A percentile compares a stretch with the other conserved stretches of the same genome.
Conservation (phyloP, 2,797 vertebrate genomes). For the Microctenopoma stevenorrisi region DNA sequence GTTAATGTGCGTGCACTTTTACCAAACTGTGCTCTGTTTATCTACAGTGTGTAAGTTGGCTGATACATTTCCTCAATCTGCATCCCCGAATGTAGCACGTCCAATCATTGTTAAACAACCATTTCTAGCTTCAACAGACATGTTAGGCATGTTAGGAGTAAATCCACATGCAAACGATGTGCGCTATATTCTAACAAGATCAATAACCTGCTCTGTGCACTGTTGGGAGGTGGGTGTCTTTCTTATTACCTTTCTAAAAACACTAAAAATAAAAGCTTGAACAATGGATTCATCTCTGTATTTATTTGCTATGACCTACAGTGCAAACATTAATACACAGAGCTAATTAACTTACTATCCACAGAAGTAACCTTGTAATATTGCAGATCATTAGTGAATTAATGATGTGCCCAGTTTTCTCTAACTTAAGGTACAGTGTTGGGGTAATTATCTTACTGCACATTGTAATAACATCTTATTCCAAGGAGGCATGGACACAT, state of each 20-base stretch:
- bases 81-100: neutral
- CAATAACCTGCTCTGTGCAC: neutral
- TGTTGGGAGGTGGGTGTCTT: neutral
- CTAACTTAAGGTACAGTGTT: too few species aligned
- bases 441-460: too few species aligned
- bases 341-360: neutral
- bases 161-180: neutral
- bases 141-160: neutral
- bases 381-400: too few species aligned
- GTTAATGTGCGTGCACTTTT: neutral
- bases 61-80: conserved; percentile 18
- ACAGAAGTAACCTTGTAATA: neutral
- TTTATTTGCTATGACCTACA: neutral
- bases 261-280: neutral
- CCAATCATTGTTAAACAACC: neutral
- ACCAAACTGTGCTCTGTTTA: neutral
- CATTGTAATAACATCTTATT: neutral
- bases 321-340: neutral
- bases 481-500: neutral
- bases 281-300: neutral
- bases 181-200: neutral
- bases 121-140: neutral
- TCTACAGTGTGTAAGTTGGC: neutral
- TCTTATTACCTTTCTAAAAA: neutral
- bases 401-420: too few species aligned